Evolutionary conservation across 2,888 invertebrate species (phyloP).

Genomic region (Drosophila koepferae): DNA sequence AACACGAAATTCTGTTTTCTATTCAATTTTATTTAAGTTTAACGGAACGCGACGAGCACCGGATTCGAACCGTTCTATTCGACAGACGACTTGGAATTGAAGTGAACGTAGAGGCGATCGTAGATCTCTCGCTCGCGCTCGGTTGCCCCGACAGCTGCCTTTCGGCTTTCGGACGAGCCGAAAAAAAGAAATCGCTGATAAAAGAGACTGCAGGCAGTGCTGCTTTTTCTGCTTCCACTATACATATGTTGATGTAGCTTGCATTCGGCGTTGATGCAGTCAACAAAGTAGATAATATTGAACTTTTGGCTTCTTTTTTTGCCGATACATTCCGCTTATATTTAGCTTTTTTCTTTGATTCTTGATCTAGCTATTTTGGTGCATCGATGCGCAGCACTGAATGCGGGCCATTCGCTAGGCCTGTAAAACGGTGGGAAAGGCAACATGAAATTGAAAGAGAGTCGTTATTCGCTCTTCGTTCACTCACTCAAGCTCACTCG

Average conservation of each 20-base stretch:
- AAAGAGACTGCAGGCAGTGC: conserved; percentile 49
- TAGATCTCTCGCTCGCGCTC: conserved; percentile 44
- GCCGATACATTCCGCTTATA: background rate
- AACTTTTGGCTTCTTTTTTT: background rate
- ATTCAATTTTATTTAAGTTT: conserved; percentile 14
- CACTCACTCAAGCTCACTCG: background rate
- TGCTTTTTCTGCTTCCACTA: background rate
- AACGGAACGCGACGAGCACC: conserved; percentile 37
- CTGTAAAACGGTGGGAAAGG: background rate
- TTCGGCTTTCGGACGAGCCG: conserved; percentile 47
- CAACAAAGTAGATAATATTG: too few relatives aligned
- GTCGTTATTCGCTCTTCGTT: background rate
- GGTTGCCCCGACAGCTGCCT: conserved; percentile 26
- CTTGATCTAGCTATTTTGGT: background rate
- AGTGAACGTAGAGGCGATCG: conserved; percentile 35
- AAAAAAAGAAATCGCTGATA: conserved; percentile 61
- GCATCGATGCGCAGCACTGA: background rate
- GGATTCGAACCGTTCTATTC: conserved; percentile 68
- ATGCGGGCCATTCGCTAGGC: background rate
- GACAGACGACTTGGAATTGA: conserved; percentile 72
- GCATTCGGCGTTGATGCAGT: background rate
- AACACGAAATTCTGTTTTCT: conserved; percentile 32
- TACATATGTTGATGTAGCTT: background rate
- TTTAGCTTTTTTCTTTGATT: background rate
- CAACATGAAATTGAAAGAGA: conserved; percentile 32